A percentile compares a stretch with the other conserved stretches of the same genome.
These are phyloP conservation scores for Platypus cylindrus DNA, from an alignment of 2,888 invertebrate genomes.

Conservation along the genomic window DNA sequence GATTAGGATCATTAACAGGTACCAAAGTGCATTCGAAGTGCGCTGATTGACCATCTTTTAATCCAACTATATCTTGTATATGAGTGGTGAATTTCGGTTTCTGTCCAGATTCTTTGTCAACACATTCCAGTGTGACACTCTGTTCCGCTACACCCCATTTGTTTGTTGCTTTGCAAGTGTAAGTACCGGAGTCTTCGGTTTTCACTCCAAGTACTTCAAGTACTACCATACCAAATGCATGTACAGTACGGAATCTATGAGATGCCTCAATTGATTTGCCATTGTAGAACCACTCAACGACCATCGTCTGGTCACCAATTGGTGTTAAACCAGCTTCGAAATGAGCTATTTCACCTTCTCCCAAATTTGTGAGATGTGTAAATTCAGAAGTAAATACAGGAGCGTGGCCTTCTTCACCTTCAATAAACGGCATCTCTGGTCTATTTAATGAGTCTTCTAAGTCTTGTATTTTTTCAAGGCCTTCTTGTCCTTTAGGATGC, in stretches of 20 bases:
- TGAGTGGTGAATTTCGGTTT: slow-evolving; percentile 82
- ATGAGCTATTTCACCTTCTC: slow-evolving; percentile 93
- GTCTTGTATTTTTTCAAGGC: slow-evolving; percentile 80
- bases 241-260: slow-evolving; percentile 83
- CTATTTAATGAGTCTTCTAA: slow-evolving; percentile 74
- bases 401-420: slow-evolving; percentile 68
- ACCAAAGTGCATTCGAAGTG: slow-evolving; percentile 92
- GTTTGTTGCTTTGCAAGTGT: slow-evolving; percentile 80
- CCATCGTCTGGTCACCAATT: slow-evolving; percentile 85
- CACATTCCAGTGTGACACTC: slow-evolving; percentile 67
- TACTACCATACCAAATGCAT: slow-evolving; percentile 96
- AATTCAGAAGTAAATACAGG: slow-evolving; percentile 84
- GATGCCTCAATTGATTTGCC: slow-evolving; percentile 78
- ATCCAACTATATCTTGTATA: slow-evolving; percentile 66
- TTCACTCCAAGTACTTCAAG: slow-evolving; percentile 91
- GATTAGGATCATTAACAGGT: slow-evolving; percentile 86
- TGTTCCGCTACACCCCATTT: slow-evolving; percentile 82
- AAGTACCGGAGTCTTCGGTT: slow-evolving; percentile 81
- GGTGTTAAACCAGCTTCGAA: slow-evolving; percentile 95
- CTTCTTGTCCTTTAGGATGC: slow-evolving; percentile 91
- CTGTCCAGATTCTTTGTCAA: slow-evolving; percentile 74
- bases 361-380: slow-evolving; percentile 66
- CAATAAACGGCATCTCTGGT: slow-evolving; percentile 53
- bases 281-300: slow-evolving; percentile 93
- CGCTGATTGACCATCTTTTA: slow-evolving; percentile 86